Evolutionary conservation across 2,113 vertebrate genomes (phyloP), one percentile per base, ranked within the genome.

Genomic region (Siniperca knerii): DNA sequence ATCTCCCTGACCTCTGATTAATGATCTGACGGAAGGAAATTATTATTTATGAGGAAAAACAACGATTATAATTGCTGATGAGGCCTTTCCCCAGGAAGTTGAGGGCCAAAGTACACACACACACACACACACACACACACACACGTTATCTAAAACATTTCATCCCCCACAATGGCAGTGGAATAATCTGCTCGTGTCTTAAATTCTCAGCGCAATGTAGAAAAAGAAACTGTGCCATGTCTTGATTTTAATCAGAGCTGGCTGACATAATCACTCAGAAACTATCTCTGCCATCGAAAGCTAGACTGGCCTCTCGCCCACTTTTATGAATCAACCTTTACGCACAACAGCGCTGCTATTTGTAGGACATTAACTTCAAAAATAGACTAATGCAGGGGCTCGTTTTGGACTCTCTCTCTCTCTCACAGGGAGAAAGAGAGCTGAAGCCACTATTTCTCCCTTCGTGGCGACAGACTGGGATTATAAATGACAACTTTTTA

Each of bases 191-290:
- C 42, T 64, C 65, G 55, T 79, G 81, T 92, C 40, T 92, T 84
- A 88, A 85, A 84, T 87, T 90, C 76, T 81, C 71, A 86, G 61
- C 83, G 72, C 84, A 62, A 20, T 82, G 61, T 48, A 33, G n/a
- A 65, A 18, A 74, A 66, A 77, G 20, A 78, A 84, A 60, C 18
- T 78, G 85, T 83, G 86, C 85, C 85, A 82, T 79, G 72, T 91
- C 40, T 79, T 83, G 94, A 95, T 95, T 92, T 90, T 88, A 93
- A 95, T 96, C 93, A 90, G 54, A 67, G 54, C 62, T 89, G 85
- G 25, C 60, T 93, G 86, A 92, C 91, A 92, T 70, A 85, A 90
- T 93, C 92, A 88, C 75, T 82, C 86, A 83, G 77, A 90, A 87
- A 83, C 85, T 1, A 84, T 90, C 92, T 91, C 29, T 66, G 10